A percentile compares a stretch with the other conserved stretches of the same genome.
Evolutionary conservation across 2,113 vertebrate genomes (phyloP).

Genomic region (Phyllopteryx taeniolatus): DNA sequence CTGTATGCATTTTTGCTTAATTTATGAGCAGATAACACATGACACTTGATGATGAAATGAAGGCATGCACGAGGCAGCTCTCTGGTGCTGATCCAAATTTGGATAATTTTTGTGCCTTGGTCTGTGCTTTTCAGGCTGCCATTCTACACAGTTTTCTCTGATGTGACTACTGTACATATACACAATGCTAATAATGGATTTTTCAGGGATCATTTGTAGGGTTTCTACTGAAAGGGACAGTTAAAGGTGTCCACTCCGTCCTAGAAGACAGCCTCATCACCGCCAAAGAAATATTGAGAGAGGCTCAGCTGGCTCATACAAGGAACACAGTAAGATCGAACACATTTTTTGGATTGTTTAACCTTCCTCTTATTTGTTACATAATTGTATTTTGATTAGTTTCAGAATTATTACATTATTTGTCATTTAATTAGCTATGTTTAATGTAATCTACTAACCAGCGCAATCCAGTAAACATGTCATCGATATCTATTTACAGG

Average conservation of each 20-base stretch:
- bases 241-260: slow-evolving; percentile 75
- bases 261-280: slow-evolving; percentile 69
- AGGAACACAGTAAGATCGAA: slow-evolving; percentile 71
- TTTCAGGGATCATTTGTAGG: slow-evolving; percentile 63
- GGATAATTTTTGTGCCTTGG: not conserved
- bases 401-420: not conserved
- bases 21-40: not conserved
- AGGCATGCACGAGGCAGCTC: not conserved
- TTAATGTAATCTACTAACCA: not conserved
- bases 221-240: slow-evolving; percentile 72
- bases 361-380: not conserved
- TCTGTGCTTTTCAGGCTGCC: not conserved
- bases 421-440: not conserved
- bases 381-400: not conserved
- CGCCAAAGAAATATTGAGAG: slow-evolving; percentile 66
- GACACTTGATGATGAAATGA: not conserved
- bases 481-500: slow-evolving; percentile 59
- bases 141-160: not conserved
- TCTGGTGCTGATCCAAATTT: not conserved
- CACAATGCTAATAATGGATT: slow-evolving; percentile 3
- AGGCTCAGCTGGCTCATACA: slow-evolving; percentile 66
- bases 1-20: not conserved
- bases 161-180: not conserved
- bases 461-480: not conserved
- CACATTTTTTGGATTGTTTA: not conserved